phyloP scores from a whole-genome alignment of 2,888 invertebrate genomes.

The Drosophila mayaguana region DNA sequence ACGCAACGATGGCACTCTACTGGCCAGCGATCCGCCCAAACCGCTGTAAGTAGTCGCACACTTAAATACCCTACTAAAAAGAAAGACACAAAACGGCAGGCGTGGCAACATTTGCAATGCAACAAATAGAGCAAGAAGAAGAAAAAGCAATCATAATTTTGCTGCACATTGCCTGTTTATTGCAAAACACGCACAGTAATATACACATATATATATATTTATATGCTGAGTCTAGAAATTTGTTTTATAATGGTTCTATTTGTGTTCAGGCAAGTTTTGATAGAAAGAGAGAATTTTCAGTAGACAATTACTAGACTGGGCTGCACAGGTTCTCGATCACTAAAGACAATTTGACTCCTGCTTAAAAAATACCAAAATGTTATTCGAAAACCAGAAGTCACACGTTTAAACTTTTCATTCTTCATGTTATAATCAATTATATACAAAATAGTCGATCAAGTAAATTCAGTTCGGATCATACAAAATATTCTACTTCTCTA shows the following conservation, averaged over 20 bases:
- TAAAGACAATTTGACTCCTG: neutral
- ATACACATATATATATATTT: neutral
- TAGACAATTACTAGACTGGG: neutral
- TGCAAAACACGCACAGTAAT: conserved; percentile 31
- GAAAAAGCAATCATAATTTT: neutral
- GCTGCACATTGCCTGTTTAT: conserved; percentile 5
- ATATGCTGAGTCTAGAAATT: neutral
- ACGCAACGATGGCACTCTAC: conserved; percentile 96
- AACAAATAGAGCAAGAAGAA: conserved; percentile 1
- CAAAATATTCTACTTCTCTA: neutral
- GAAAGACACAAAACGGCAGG: conserved; percentile 49
- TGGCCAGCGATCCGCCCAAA: conserved; percentile 98
- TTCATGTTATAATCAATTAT: neutral
- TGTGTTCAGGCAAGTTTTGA: neutral
- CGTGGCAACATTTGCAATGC: conserved; percentile 34
- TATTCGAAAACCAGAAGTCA: too few relatives aligned
- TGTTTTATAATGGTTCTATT: conserved; percentile 11
- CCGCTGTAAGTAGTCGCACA: conserved; percentile 91
- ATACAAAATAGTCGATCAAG: neutral
- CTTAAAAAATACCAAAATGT: neutral
- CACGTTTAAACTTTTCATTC: too few relatives aligned
- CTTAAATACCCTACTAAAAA: neutral
- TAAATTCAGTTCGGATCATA: neutral
- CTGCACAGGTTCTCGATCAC: neutral
- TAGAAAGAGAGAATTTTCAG: neutral